phyloP scores from a whole-genome alignment of 1,140 invertebrate species.

The Caenorhabditis tropicalis region DNA sequence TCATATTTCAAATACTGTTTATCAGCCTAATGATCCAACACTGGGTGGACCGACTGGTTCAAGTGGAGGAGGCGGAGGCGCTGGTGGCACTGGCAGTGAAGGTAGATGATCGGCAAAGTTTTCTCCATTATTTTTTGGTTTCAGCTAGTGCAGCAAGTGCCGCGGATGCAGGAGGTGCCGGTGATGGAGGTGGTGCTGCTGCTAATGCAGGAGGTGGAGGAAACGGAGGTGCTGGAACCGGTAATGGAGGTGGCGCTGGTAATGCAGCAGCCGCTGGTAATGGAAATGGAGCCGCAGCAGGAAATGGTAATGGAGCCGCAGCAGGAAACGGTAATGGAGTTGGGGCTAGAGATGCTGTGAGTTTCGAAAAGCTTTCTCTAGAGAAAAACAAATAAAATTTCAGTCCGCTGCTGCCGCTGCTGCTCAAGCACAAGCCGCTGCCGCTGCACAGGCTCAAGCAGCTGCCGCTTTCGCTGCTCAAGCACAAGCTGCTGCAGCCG shows the following conservation, averaged over 20 bases:
- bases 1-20: neutral
- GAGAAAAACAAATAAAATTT: neutral
- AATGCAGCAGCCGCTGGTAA: neutral
- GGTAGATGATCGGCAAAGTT: neutral
- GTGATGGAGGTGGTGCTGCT: neutral
- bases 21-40: slow-evolving; percentile 12
- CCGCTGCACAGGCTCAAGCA: neutral
- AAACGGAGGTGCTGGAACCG: neutral
- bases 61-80: neutral
- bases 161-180: neutral
- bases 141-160: neutral
- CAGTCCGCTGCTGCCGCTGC: slow-evolving; percentile 13
- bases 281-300: slow-evolving; percentile 9
- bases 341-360: neutral
- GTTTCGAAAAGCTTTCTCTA: neutral
- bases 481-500: slow-evolving; percentile 5
- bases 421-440: neutral
- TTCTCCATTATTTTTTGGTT: neutral
- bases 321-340: neutral
- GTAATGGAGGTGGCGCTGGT: neutral
- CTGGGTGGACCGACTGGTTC: slow-evolving; percentile 9
- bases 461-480: neutral
- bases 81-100: neutral
- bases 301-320: neutral
- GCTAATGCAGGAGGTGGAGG: neutral